Percentiles rank a stretch among this genome's conserved stretches.
Conservation (phyloP, 2,888 invertebrate species). For the Noctua fimbriata region DNA sequence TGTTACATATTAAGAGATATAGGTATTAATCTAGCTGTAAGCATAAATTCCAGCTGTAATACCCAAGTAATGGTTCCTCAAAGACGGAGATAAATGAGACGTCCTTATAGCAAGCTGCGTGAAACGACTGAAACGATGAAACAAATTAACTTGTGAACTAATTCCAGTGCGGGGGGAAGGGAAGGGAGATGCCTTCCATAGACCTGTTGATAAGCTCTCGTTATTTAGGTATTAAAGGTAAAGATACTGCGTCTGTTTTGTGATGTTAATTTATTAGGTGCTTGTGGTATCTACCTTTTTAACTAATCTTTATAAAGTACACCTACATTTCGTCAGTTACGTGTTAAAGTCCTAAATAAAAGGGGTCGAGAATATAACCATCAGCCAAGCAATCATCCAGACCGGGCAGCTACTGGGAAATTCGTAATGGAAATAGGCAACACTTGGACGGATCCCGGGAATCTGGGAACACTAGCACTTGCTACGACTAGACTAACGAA, state of each 20-base stretch:
- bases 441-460: too few relatives aligned
- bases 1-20: neutral
- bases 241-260: neutral
- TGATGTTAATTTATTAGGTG: neutral
- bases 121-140: constrained; percentile 37
- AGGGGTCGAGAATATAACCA: too few relatives aligned
- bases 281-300: neutral
- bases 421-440: too few relatives aligned
- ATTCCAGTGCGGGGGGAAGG: constrained; percentile 26
- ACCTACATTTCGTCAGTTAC: too few relatives aligned
- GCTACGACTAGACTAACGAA: too few relatives aligned
- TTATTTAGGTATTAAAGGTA: neutral
- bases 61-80: neutral
- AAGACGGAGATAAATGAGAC: constrained; percentile 58
- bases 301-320: too few relatives aligned
- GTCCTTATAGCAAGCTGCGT: constrained; percentile 38
- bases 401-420: too few relatives aligned
- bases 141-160: constrained; percentile 60
- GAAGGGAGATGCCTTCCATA: neutral
- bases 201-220: constrained; percentile 26
- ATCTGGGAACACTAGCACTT: too few relatives aligned
- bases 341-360: too few relatives aligned
- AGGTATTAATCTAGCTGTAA: neutral
- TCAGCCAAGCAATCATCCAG: too few relatives aligned
- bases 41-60: neutral